Conservation (phyloP, 2,113 vertebrate species). For the Delphinapterus leucas region DNA sequence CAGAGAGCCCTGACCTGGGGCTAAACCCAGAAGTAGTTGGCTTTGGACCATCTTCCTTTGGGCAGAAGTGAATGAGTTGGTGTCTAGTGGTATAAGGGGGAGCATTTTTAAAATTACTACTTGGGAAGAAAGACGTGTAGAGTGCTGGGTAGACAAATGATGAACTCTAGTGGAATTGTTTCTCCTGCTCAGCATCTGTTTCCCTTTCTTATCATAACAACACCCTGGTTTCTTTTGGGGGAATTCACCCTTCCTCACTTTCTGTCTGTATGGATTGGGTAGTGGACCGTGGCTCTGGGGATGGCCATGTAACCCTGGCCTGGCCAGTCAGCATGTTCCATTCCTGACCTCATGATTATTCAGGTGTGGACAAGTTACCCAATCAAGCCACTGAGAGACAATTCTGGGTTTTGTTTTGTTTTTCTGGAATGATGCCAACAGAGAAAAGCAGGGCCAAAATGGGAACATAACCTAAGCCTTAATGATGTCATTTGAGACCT, state of each 20-base stretch:
- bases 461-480: background rate
- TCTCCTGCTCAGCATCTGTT: background rate
- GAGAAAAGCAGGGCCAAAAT: background rate
- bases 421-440: background rate
- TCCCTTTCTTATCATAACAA: background rate
- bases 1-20: background rate
- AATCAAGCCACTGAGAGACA: background rate
- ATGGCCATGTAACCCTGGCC: background rate
- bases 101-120: background rate
- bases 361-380: background rate
- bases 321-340: background rate
- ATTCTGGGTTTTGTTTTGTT: background rate
- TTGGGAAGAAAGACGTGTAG: background rate
- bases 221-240: background rate
- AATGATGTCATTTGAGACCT: background rate
- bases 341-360: background rate
- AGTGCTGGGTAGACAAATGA: background rate
- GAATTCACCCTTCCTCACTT: background rate
- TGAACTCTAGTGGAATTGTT: background rate
- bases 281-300: background rate
- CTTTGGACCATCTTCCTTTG: background rate
- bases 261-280: background rate
- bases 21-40: background rate
- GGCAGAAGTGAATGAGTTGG: background rate
- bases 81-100: background rate